Base-by-base conservation (phyloP, 92 coral and sea anemone genomes). In the Phymanthus crucifer region DNA sequence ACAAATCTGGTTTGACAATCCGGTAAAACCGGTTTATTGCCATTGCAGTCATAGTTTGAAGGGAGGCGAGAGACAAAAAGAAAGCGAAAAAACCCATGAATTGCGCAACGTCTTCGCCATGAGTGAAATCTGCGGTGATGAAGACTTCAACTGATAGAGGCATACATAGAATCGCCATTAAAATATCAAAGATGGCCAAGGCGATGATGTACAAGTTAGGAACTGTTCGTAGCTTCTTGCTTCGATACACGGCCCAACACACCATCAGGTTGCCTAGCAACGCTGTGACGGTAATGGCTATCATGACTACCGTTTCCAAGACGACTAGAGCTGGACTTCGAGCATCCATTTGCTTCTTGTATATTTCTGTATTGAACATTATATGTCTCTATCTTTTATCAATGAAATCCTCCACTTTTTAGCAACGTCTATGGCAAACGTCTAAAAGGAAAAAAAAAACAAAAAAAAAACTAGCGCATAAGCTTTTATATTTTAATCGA, bases 31-130 rank as follows among this genome's bases (percentile, higher is more conserved):
- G 84, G 69, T 85, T 85, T 11, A 85, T 68, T 18, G 85, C 89
- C 75, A 76, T 85, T 19, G 76, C 84, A 64, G 89, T 78, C 89
- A 85, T 85, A 17, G 78, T 85, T 71, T 85, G 89, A 40, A 85
- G 78, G 13, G 89, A 85, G 61, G 82, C 76, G 12, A 85, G 73
- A 0, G 89, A 78, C 43, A 74, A 65, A 56, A 79, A 79, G 74
- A 85, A 77, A 4, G 74, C 47, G 80, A 85, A 79, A 47, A 78
- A 85, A 0, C 89, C 89, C 19, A 79, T 84, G 58, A 85, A 79
- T 66, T 79, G 89, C 46, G 45, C 47, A 46, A 68, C 84, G 23
- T 58, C 13, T 26, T 79, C 34, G 0, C 84, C 85, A 61, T 76
- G 82, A 2, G 33, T 47, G 78, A 70, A 85, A 14, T 34, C 37